A percentile compares a stretch with the other conserved stretches of the same genome.
Evolutionary conservation across 53 echinoderm and acorn worm genomes (phyloP).

Genomic region (Astropecten irregularis): DNA sequence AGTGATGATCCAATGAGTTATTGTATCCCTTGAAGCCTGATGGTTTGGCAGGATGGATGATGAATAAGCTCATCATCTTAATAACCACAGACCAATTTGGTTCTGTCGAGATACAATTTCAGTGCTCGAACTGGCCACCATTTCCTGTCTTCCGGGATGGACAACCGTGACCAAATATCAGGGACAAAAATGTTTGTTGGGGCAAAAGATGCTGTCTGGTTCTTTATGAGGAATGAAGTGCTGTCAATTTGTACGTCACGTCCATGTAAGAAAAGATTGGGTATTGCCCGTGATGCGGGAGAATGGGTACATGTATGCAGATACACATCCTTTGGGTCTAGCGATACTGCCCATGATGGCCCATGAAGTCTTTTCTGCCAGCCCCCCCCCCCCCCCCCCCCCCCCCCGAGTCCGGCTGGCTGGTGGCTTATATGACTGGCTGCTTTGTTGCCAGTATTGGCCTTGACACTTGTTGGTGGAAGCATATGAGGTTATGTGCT

Average conservation of each 20-base stretch:
- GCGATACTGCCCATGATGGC: conserved; percentile 3
- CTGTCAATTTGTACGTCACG: too few species aligned
- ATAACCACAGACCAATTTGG: too few species aligned
- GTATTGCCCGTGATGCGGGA: too few species aligned
- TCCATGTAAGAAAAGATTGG: too few species aligned
- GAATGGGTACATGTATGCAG: too few species aligned
- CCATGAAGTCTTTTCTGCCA: neutral
- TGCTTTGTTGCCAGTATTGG: neutral
- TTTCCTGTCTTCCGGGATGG: neutral
- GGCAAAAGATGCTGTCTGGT: neutral
- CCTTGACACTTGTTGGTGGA: neutral
- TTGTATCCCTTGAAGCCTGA: neutral
- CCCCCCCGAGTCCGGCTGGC: neutral
- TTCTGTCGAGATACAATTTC: neutral
- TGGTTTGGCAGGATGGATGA: neutral
- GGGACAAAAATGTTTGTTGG: conserved; percentile 39
- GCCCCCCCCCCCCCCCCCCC: too few species aligned
- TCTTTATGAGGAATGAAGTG: conserved; percentile 46
- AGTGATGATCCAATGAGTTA: neutral
- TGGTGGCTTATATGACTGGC: neutral
- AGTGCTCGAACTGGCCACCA: neutral
- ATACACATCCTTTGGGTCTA: too few species aligned
- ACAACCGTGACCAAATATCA: neutral
- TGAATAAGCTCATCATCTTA: too few species aligned
- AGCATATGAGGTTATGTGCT: neutral